A percentile compares a stretch with the other conserved stretches of the same genome.
Evolutionary conservation across 2,113 vertebrate genomes (phyloP).

Genomic region (Cisticola juncidis): DNA sequence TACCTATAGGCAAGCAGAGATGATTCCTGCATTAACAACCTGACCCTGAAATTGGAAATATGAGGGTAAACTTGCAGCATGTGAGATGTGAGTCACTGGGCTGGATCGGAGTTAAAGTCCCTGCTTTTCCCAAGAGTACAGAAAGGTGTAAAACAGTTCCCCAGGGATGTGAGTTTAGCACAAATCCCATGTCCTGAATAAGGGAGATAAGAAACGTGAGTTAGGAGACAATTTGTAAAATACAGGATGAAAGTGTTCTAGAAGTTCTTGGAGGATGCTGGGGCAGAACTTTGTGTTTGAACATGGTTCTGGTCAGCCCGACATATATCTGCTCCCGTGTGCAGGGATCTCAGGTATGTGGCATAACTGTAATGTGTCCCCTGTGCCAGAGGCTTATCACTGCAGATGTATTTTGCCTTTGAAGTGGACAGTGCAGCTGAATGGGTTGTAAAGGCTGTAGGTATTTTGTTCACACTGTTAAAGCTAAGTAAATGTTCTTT

Average conservation of each 20-base stretch:
- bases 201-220: neutral
- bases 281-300: neutral
- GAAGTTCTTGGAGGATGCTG: neutral
- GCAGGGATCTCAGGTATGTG: neutral
- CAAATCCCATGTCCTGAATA: neutral
- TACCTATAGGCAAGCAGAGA: neutral
- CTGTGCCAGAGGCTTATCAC: neutral
- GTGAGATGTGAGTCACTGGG: neutral
- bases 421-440: neutral
- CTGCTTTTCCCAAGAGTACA: neutral
- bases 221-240: neutral
- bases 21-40: neutral
- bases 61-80: neutral
- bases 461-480: neutral
- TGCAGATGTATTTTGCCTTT: neutral
- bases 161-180: neutral
- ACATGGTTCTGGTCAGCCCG: neutral
- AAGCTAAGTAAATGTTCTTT: neutral
- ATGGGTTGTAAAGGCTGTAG: neutral
- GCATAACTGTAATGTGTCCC: neutral
- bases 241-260: fast-evolving
- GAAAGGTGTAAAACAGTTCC: neutral
- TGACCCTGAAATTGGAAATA: neutral
- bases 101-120: neutral
- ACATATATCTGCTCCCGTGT: neutral